These are phyloP conservation scores for Pseudomyrmex flavicornis DNA, from an alignment of 1,140 invertebrate genomes.

Conservation along the genomic window DNA sequence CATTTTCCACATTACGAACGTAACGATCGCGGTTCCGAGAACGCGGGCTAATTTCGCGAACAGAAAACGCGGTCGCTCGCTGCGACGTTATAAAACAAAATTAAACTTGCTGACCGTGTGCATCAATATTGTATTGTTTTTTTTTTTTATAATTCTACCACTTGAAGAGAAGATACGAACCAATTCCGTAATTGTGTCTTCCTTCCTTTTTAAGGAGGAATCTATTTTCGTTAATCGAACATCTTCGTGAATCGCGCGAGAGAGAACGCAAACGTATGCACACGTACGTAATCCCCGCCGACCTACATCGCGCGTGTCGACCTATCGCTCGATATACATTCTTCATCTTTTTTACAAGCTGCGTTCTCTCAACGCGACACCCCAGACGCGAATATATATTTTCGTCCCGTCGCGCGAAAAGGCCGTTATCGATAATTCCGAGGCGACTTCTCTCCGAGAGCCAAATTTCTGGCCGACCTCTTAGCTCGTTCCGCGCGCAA, in stretches of 20 bases:
- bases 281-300: not conserved
- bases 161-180: not conserved
- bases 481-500: constrained; percentile 61
- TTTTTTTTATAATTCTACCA: too few species aligned
- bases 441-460: constrained; percentile 59
- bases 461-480: constrained; percentile 70
- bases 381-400: not conserved
- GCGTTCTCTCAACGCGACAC: not conserved
- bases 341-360: too few species aligned
- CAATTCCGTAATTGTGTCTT: not conserved
- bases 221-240: not conserved
- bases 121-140: too few species aligned
- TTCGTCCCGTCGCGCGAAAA: not conserved
- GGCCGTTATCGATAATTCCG: constrained; percentile 34
- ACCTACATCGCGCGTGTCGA: not conserved
- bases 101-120: not conserved
- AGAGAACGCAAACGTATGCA: not conserved
- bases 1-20: constrained; percentile 36
- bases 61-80: constrained; percentile 22
- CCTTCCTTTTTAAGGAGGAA: too few species aligned
- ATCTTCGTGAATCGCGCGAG: not conserved
- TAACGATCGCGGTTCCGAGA: constrained; percentile 41
- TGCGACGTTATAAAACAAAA: not conserved
- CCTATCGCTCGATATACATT: not conserved
- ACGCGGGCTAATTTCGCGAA: constrained; percentile 13